Conservation (phyloP, 2,113 vertebrate species). For the Leucopternis melanops region DNA sequence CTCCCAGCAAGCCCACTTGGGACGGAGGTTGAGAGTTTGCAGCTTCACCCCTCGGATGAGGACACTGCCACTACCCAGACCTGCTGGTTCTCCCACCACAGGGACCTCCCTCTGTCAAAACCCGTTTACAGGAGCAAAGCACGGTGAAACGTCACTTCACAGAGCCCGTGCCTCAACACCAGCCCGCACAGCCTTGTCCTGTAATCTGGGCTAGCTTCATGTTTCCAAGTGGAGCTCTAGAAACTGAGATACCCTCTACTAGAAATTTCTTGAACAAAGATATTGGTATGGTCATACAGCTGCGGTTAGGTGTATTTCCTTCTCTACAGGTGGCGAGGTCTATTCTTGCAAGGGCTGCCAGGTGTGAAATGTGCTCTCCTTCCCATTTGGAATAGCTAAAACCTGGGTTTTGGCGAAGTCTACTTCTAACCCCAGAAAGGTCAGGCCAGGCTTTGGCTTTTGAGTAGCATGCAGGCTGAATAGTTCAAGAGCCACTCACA, state of each 20-base stretch:
- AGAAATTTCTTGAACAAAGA: neutral
- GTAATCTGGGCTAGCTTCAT: neutral
- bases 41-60: neutral
- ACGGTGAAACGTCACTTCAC: neutral
- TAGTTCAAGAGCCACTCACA: neutral
- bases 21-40: neutral
- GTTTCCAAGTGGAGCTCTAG: neutral
- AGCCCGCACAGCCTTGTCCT: neutral
- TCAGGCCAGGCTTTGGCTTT: neutral
- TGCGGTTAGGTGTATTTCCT: neutral
- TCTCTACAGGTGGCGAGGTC: accelerated
- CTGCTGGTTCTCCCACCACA: accelerated
- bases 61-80: neutral
- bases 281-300: neutral
- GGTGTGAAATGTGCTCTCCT: neutral
- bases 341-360: neutral
- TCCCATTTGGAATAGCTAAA: neutral
- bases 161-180: neutral
- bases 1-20: neutral
- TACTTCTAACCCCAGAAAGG: neutral
- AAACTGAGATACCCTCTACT: neutral
- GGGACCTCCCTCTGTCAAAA: neutral
- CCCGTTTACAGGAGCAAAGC: neutral
- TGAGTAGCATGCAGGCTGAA: neutral
- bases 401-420: neutral